Evolutionary conservation across 2,113 vertebrate species (phyloP).

Genomic region (Trinectes maculatus): DNA sequence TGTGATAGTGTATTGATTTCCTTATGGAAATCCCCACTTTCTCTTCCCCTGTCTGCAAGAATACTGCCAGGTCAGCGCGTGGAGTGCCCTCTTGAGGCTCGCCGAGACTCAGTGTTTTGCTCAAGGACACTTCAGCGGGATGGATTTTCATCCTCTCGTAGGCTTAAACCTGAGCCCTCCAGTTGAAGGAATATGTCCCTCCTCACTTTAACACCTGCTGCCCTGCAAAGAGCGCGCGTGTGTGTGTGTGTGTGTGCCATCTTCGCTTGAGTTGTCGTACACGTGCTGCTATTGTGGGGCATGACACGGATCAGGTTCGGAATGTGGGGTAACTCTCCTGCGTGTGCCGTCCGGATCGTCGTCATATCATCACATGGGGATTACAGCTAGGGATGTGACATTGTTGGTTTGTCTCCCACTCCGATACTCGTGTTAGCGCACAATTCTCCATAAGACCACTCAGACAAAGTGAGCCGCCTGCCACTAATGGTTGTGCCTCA

Average conservation of each 20-base stretch:
- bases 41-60: constrained; percentile 36
- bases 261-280: neutral
- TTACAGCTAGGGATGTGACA: no score
- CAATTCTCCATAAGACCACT: neutral
- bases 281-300: neutral
- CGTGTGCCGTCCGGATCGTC: no score
- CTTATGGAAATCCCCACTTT: constrained; percentile 57
- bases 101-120: constrained; percentile 32
- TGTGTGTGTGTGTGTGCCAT: neutral
- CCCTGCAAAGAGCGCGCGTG: neutral
- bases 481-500: constrained; percentile 50
- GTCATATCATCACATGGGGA: no score
- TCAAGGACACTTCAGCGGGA: constrained; percentile 52
- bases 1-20: constrained; percentile 54
- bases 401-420: constrained; percentile 8
- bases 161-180: constrained; percentile 1
- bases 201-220: constrained; percentile 2
- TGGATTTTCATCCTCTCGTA: constrained; percentile 19
- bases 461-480: constrained; percentile 8
- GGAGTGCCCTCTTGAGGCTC: constrained; percentile 23
- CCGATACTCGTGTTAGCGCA: neutral
- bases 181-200: constrained; percentile 14
- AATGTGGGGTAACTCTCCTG: no score
- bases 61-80: constrained; percentile 32
- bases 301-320: no score